These are phyloP conservation scores for Idaea aversata DNA, from an alignment of 2,888 invertebrate species.

Conservation along the genomic window DNA sequence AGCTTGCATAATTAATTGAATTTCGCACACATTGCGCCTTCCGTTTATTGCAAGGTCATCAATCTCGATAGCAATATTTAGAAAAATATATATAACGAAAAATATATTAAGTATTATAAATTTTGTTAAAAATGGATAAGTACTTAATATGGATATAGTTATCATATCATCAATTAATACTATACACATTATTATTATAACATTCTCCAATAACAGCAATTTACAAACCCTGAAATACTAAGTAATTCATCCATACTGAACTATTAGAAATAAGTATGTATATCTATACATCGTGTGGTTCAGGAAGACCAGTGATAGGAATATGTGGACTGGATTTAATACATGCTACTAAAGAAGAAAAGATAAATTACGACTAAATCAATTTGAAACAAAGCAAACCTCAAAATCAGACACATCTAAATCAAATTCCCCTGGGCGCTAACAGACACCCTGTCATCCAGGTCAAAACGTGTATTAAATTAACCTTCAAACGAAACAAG, in stretches of 20 bases:
- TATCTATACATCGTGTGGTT: no score
- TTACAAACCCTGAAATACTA: no score
- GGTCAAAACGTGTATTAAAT: slow-evolving; percentile 73
- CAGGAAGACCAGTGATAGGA: no score
- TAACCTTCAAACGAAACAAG: slow-evolving; percentile 80
- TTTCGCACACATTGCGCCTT: slow-evolving; percentile 68
- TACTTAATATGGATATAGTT: neutral
- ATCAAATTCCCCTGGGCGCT: slow-evolving; percentile 24
- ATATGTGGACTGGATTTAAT: no score
- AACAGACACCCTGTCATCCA: slow-evolving; percentile 41
- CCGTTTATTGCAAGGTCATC: slow-evolving; percentile 68
- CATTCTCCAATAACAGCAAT: no score
- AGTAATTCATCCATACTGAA: no score
- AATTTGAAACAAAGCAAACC: neutral
- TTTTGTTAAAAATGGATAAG: neutral
- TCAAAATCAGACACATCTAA: slow-evolving; percentile 7
- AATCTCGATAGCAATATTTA: slow-evolving; percentile 40
- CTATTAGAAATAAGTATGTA: no score
- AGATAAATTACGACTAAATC: neutral
- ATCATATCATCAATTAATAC: neutral
- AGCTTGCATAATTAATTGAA: slow-evolving; percentile 75
- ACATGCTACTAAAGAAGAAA: neutral
- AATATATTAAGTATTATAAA: no score
- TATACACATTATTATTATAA: neutral
- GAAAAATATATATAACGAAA: no score